Base-by-base conservation (phyloP, 1,140 invertebrate species). In the Aphelinus certus region DNA sequence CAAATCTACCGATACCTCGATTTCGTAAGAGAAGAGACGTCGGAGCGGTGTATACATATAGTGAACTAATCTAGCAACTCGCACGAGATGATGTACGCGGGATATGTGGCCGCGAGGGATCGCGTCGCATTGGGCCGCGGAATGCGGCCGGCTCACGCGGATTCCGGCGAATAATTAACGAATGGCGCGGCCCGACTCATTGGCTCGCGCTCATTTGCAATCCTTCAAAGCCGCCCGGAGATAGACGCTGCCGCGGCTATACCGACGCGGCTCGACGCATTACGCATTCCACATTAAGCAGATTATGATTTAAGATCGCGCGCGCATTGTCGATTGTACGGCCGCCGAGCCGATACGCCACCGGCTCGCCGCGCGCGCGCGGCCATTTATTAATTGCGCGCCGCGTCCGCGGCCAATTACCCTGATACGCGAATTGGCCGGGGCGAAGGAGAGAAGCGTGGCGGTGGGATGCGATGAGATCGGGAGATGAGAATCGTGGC, bases 221-320 rank as follows among this genome's bases (percentile, higher is more conserved):
- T 86, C 82, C 80, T 80, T 83, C 79, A 62, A 4, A 62, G 47
- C n/a, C 9, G 46, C 26, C 26, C 47, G 9, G 42, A 56, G 65
- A 81, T 75, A 76, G 67, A 72, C 26, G 26, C 26, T 26, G 26
- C 26, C 26, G 26, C 26, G 26, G 26, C 26, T 26, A 26, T 26
- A 26, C 26, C 26, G 26, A 26, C 26, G 26, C 26, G 26, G 26
- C 26, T 26, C 26, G 26, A 26, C 26, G 86, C 84, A 85, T 86
- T 85, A 85, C 26, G 26, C 86, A 87, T 87, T 87, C 85, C 86
- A 84, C 84, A 87, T 87, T 86, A 88, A 86, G 85, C 84, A 87
- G 86, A 87, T 87, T 85, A 86, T 88, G 85, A 87, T 87, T 86
- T 88, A 87, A 87, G 84, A 83, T 81, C 82, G 76, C 73, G 81